A percentile compares a stretch with the other conserved stretches of the same genome.
phyloP scores from a whole-genome alignment of 2,888 invertebrate species.

The Meandrusa payeni region DNA sequence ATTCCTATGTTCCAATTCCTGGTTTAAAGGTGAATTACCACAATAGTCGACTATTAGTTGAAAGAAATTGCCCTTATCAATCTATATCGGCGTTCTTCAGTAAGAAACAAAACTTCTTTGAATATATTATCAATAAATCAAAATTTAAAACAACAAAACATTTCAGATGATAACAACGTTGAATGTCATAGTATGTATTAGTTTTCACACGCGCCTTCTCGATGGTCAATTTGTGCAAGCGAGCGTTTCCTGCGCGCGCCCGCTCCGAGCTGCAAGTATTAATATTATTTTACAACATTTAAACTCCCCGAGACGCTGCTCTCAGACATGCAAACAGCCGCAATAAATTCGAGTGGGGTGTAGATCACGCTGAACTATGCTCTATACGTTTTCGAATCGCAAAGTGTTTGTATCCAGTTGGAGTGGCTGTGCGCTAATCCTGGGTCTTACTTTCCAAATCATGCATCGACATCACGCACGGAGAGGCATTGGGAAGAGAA shows the following conservation, averaged over 20 bases:
- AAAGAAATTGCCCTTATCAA: too few relatives aligned
- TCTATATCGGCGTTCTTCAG: too few relatives aligned
- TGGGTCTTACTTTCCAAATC: constrained; percentile 3
- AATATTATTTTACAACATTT: constrained; percentile 6
- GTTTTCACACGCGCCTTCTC: too few relatives aligned
- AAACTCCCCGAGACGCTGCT: constrained; percentile 3
- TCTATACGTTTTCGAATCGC: constrained; percentile 26
- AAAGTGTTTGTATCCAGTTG: constrained; percentile 22
- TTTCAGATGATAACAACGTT: too few relatives aligned
- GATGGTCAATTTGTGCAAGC: constrained; percentile 6
- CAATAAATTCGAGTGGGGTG: constrained; percentile 28
- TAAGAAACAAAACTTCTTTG: too few relatives aligned
- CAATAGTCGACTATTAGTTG: too few relatives aligned
- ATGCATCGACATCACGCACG: constrained; percentile 4
- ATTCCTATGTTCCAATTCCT: too few relatives aligned
- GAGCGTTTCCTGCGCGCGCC: constrained; percentile 1
- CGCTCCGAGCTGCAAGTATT: constrained; percentile 10
- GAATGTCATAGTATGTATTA: too few relatives aligned
- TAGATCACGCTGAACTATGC: constrained; percentile 25
- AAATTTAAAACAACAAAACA: too few relatives aligned
- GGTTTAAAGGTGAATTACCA: too few relatives aligned
- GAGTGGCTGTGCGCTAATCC: constrained; percentile 11
- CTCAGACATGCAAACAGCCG: constrained; percentile 34
- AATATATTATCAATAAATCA: too few relatives aligned
- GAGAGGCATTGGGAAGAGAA: constrained; percentile 1